Conservation (phyloP, 2,797 vertebrate species). For the Enteromius afrohamiltoni region DNA sequence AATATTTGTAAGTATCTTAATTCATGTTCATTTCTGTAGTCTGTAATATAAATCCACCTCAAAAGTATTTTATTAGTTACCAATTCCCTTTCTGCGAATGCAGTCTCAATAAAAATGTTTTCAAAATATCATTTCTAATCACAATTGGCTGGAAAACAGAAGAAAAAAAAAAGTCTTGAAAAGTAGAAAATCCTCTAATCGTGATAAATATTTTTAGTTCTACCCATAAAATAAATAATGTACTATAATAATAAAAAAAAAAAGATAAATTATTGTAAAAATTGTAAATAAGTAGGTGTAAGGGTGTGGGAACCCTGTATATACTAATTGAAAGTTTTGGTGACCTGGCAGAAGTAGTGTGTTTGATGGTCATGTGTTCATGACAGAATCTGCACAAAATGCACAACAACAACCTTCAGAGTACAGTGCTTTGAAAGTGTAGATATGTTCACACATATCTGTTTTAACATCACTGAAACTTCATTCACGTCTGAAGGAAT, state of each 20-base stretch:
- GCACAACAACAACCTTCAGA: slow-evolving; percentile 34
- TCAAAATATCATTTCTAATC: neutral
- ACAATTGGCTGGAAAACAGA: neutral
- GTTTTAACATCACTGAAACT: slow-evolving; percentile 6
- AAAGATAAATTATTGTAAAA: neutral
- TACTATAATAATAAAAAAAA: neutral
- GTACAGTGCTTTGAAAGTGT: slow-evolving; percentile 23
- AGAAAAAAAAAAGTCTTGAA: neutral
- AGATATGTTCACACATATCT: slow-evolving; percentile 50
- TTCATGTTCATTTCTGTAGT: too few species aligned
- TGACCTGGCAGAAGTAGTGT: slow-evolving; percentile 8
- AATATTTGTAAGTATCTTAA: neutral
- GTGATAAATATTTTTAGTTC: neutral
- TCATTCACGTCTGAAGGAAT: neutral
- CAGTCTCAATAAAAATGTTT: neutral
- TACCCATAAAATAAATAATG: neutral
- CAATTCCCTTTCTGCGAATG: neutral
- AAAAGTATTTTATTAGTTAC: neutral
- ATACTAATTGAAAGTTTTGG: slow-evolving; percentile 1
- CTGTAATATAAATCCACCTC: neutral
- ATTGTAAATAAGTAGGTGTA: neutral
- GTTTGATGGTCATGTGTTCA: slow-evolving; percentile 22
- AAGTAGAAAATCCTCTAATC: neutral
- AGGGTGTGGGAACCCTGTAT: slow-evolving; percentile 32
- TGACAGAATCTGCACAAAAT: slow-evolving; percentile 31